Evolutionary conservation across 2,113 vertebrate genomes (phyloP), one percentile per base, ranked within the genome.

Genomic region (Saiga tatarica): DNA sequence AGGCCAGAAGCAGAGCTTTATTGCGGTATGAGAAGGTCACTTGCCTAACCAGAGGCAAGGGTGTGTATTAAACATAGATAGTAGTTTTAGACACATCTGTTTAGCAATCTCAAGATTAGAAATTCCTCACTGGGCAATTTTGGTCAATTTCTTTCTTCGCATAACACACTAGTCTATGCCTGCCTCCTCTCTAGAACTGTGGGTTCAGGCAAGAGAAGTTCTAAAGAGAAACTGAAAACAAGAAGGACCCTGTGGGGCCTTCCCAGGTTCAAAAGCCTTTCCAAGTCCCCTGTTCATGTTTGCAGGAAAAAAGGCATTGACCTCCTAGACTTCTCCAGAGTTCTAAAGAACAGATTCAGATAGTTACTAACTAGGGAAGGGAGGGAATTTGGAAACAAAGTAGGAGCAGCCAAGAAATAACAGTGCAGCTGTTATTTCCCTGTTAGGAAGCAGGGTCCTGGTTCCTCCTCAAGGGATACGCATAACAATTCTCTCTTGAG

Each of bases 61-160:
- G 45, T 33, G 53, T 71, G 21, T 60, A 53, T 8, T 45, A 83
- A 28, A 52, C 26, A 95, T 8, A 89, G 57, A 91, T 2, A 92
- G 86, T 28, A 62, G 55, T 79, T 71, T 71, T 84, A 87, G 91
- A 84, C 11, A 50, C 64, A 78, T 64, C 25, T 74, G 26, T 83
- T 82, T 26, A 30, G 89, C 50, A 93, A 91, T 36, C 45, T 5
- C 23, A 25, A 85, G 93, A 98, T 94, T 50, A 95, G 93, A 71
- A 94, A 86, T 96, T 97, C 96, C 95, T 96, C 67, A n/a, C 17
- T 94, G 71, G 26, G 93, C 57, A 96, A 97, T 92, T 64, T 47
- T 28, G 64, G 89, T 91, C 93, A 86, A 33, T 92, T 97, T 97
- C 36, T 52, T 59, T 84, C 87, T 96, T 82, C 59, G 30, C 42